phyloP scores from a whole-genome alignment of 2,888 invertebrate species.

The Trichogramma evanescens region DNA sequence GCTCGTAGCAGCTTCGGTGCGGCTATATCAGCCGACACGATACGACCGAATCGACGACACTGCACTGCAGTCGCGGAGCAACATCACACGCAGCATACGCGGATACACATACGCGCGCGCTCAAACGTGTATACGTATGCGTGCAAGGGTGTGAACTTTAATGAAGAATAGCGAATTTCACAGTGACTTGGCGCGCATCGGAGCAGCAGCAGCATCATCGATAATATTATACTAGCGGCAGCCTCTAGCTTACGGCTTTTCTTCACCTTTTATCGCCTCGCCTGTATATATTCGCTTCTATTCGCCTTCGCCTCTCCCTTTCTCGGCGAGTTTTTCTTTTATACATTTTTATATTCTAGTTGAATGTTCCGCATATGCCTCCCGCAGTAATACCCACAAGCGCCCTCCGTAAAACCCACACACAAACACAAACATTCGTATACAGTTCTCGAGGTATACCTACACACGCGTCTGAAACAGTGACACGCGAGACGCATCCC shows the following conservation, averaged over 20 bases:
- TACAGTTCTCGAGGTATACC: too few species aligned
- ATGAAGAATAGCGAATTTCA: conserved; percentile 46
- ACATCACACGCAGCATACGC: too few species aligned
- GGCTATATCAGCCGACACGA: conserved; percentile 39
- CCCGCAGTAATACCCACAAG: too few species aligned
- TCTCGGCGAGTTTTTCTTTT: not conserved
- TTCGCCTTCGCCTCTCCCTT: not conserved
- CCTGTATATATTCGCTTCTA: too few species aligned
- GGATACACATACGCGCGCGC: too few species aligned
- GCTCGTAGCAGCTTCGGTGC: conserved; percentile 3
- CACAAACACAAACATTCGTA: too few species aligned
- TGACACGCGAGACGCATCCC: conserved; percentile 12
- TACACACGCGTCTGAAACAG: not conserved
- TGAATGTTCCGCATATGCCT: too few species aligned
- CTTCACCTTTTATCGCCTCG: too few species aligned
- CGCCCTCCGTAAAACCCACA: too few species aligned
- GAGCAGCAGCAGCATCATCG: conserved; percentile 10
- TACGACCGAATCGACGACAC: conserved; percentile 5
- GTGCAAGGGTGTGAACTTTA: conserved; percentile 38
- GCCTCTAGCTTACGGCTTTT: too few species aligned
- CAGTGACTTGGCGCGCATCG: conserved; percentile 39
- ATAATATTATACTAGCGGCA: too few species aligned
- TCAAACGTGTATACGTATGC: too few species aligned
- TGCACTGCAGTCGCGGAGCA: not conserved
- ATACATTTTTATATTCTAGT: not conserved